phyloP scores from a whole-genome alignment of 2,888 invertebrate genomes.

The Papilio gigon region DNA sequence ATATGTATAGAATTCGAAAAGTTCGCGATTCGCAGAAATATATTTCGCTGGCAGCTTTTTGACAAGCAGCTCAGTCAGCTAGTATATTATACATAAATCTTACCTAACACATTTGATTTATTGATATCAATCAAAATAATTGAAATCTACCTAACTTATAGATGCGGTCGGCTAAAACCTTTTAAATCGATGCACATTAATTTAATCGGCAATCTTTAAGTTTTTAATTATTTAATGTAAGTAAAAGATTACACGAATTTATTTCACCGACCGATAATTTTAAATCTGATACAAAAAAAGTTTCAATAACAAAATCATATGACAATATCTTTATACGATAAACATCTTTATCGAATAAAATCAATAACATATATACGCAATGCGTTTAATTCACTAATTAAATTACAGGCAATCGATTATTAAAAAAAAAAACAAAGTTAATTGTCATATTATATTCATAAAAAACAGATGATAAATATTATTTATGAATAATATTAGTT shows the following conservation, averaged over 20 bases:
- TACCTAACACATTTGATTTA: no score
- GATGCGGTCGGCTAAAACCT: neutral
- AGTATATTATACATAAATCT: no score
- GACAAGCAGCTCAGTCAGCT: no score
- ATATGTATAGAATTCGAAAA: no score
- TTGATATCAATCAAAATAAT: neutral
- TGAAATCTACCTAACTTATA: neutral
- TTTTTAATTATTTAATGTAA: constrained; percentile 22
- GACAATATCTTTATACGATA: constrained; percentile 11
- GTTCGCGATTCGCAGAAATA: no score
- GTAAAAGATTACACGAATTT: constrained; percentile 29
- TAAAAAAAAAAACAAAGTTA: constrained; percentile 42
- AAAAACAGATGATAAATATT: constrained; percentile 32
- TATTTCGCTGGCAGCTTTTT: no score
- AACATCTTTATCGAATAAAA: constrained; percentile 23
- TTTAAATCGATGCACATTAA: constrained; percentile 29
- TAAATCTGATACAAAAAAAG: constrained; percentile 9
- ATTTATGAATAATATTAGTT: constrained; percentile 25
- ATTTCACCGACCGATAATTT: constrained; percentile 42
- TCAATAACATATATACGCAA: neutral
- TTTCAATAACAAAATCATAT: constrained; percentile 10
- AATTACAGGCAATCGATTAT: constrained; percentile 48
- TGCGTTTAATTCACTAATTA: constrained; percentile 39
- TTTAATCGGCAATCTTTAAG: constrained; percentile 30
- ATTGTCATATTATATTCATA: constrained; percentile 25